Base-by-base conservation (phyloP, 2,797 vertebrate genomes). In the Mormyrus hasselquistii region DNA sequence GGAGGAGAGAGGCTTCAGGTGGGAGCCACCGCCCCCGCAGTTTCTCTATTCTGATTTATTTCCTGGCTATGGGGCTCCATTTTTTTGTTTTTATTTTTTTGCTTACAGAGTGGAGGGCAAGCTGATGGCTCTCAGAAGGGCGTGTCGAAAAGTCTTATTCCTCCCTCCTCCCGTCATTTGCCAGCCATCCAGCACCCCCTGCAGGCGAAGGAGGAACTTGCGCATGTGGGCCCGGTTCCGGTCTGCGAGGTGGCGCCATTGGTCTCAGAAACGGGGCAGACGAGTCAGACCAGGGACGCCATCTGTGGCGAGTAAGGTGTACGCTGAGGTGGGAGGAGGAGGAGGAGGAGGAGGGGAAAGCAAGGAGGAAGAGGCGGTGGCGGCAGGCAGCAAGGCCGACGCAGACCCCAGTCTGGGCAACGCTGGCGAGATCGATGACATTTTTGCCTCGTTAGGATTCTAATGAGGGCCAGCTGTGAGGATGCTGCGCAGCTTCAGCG, bases 1-100 rank as follows among this genome's bases (percentile, higher is more conserved):
- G 0, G 95, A 96, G 90, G 89, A 91, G 16, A 92, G 90, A 6
- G 95, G 95, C 25, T 86, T 92, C 93, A 94, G 93, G 96, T 96
- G 94, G 1, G 6, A 12, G 19, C 3, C 19, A 1, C 12, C 1
- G 41, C 5, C 6, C 1, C 6, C 79, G 3, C 16, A 53, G 22
- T 62, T 16, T 85, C 0, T 83, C 0, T 5, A 6, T 59, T 9
- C 10, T 65, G 85, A 41, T 53, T 0, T 65, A 6, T n/a, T 88
- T 1, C 50, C 86, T 38, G 90, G 41, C 52, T n/a, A 1, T 41
- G 82, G 14, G 5, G 12, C 14, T 4, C 87, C 25, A 53, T 90
- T 19, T 19, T 91, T 65, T 62, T 2, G 6, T 59, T 59, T 90
- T 34, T 53, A 2, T 9, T 14, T 62, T 16, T 82, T 50, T 47